Evolutionary conservation across 2,113 vertebrate species (phyloP).

Genomic region (Tragelaphus scriptus): DNA sequence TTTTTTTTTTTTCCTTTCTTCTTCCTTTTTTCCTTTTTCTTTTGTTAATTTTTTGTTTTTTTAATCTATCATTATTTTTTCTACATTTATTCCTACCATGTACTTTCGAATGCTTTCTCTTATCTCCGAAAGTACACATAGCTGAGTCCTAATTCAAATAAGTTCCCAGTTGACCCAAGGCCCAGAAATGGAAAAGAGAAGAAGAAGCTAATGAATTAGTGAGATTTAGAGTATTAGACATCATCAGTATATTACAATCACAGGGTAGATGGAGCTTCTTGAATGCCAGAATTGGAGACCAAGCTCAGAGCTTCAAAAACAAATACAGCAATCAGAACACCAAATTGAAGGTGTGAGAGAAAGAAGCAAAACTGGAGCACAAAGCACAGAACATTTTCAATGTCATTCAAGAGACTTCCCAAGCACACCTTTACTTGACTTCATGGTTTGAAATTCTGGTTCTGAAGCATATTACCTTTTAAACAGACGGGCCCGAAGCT

Average conservation of each 20-base stretch:
- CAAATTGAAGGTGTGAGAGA: background rate
- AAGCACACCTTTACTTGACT: background rate
- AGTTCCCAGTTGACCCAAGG: background rate
- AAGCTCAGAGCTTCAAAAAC: background rate
- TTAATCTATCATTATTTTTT: background rate
- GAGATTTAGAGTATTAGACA: background rate
- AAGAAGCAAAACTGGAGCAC: background rate
- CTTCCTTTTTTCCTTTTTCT: background rate
- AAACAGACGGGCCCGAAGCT: background rate
- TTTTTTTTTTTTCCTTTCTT: accelerated
- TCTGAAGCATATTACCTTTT: background rate
- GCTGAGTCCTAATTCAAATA: background rate
- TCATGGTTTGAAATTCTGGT: background rate
- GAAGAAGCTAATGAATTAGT: background rate
- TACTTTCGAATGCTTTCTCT: background rate
- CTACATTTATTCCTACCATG: background rate
- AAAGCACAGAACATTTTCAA: background rate
- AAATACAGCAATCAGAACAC: background rate
- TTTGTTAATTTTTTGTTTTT: background rate
- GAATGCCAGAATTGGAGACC: background rate
- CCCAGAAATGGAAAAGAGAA: background rate
- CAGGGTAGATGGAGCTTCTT: background rate
- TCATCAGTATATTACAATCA: background rate
- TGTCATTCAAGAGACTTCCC: background rate
- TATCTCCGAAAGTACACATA: background rate